phyloP scores from a whole-genome alignment of 2,113 vertebrate genomes.

The Diglossa brunneiventris region DNA sequence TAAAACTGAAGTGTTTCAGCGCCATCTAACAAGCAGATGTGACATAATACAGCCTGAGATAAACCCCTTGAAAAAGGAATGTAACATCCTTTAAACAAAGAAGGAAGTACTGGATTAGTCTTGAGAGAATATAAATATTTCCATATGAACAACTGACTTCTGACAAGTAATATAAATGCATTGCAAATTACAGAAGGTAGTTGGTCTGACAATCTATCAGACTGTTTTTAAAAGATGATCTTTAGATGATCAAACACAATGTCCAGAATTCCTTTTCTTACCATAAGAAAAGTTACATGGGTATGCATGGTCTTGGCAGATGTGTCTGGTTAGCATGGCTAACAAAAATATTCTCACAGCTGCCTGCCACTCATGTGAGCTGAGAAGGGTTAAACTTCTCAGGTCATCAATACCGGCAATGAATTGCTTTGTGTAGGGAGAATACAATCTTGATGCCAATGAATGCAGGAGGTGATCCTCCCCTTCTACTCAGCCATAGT shows the following conservation, averaged over 20 bases:
- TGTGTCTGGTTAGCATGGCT: not conserved
- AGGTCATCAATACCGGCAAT: not conserved
- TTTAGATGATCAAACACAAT: not conserved
- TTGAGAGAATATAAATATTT: not conserved
- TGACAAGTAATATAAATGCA: not conserved
- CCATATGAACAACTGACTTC: not conserved
- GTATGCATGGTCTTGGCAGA: not conserved
- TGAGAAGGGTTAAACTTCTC: not conserved
- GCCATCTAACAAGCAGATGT: not conserved
- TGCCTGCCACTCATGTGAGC: not conserved
- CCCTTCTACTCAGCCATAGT: not conserved
- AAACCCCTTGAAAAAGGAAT: not conserved
- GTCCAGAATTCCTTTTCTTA: not conserved
- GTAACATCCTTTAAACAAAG: not conserved
- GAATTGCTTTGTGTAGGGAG: rapidly evolving
- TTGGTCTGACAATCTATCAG: not conserved
- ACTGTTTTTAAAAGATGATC: not conserved
- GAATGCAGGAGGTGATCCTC: not conserved
- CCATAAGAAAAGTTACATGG: not conserved
- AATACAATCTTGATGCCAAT: not conserved
- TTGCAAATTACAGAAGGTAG: not conserved
- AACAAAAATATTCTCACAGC: not conserved
- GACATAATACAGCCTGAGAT: not conserved
- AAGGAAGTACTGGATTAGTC: not conserved
- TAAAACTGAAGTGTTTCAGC: not conserved